A percentile compares a stretch with the other conserved stretches of the same genome.
phyloP scores from a whole-genome alignment of 1,140 invertebrate genomes.

The Ephestia elutella region DNA sequence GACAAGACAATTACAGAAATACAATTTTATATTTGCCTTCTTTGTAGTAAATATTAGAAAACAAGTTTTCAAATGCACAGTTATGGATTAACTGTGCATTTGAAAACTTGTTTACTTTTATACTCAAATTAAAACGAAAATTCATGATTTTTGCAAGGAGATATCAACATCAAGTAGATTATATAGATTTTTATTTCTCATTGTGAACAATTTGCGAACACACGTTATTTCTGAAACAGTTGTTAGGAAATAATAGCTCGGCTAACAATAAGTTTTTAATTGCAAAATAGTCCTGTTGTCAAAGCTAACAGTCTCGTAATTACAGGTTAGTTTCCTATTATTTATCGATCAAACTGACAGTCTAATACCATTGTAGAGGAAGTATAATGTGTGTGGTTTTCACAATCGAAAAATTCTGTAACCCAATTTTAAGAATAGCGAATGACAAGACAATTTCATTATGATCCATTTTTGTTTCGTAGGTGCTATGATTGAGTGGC shows the following conservation, averaged over 20 bases:
- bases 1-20: no score
- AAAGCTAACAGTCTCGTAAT: not conserved
- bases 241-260: no score
- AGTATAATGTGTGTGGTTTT: constrained; percentile 14
- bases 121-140: not conserved
- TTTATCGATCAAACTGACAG: constrained; percentile 17
- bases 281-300: not conserved
- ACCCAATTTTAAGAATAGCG: not conserved
- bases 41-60: no score
- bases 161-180: not conserved
- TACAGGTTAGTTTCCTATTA: not conserved
- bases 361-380: constrained; percentile 11
- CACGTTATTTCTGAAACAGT: no score
- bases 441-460: constrained; percentile 24
- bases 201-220: no score
- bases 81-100: no score
- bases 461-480: constrained; percentile 19
- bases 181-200: not conserved
- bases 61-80: no score
- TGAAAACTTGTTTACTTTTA: no score
- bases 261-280: not conserved
- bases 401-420: no score
- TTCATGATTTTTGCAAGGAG: no score
- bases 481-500: constrained; percentile 17
- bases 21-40: no score